Percentiles rank a stretch among this genome's conserved stretches.
phyloP scores from a whole-genome alignment of 1,140 invertebrate species.

The Drosophila kanapiae region DNA sequence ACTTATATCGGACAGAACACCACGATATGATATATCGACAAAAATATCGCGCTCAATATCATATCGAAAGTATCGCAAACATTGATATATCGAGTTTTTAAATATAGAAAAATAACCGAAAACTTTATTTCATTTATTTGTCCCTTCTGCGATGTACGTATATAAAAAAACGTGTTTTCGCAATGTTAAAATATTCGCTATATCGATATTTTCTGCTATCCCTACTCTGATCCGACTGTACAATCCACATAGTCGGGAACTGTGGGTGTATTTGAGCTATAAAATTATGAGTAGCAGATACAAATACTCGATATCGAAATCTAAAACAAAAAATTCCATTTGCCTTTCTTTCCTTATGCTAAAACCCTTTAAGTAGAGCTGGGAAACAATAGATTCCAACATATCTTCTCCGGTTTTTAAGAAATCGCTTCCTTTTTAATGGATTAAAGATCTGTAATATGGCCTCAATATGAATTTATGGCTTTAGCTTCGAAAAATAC shows the following conservation, averaged over 20 bases:
- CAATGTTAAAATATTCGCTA: not conserved
- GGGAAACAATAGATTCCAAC: not conserved
- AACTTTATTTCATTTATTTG: not conserved
- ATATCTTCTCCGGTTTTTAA: too few species aligned
- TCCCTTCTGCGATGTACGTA: not conserved
- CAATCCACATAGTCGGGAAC: constrained; percentile 3
- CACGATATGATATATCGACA: constrained; percentile 3
- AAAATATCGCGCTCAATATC: constrained; percentile 2
- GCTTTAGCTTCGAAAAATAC: not conserved
- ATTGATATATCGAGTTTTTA: not conserved
- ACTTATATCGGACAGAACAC: not conserved
- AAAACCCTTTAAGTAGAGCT: constrained; percentile 5
- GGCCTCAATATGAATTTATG: not conserved
- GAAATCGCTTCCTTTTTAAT: too few species aligned
- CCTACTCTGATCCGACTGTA: not conserved
- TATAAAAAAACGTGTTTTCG: not conserved
- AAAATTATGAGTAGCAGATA: constrained; percentile 26
- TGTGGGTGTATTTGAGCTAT: constrained; percentile 24
- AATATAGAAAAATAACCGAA: not conserved
- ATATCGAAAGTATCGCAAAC: not conserved
- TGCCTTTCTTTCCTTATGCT: constrained; percentile 10
- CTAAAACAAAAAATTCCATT: constrained; percentile 5
- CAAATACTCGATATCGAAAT: constrained; percentile 5
- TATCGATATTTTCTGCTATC: not conserved
- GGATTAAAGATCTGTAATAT: not conserved